These are phyloP conservation scores for Dendroctonus valens DNA, from an alignment of 1,140 invertebrate species.

Conservation along the genomic window DNA sequence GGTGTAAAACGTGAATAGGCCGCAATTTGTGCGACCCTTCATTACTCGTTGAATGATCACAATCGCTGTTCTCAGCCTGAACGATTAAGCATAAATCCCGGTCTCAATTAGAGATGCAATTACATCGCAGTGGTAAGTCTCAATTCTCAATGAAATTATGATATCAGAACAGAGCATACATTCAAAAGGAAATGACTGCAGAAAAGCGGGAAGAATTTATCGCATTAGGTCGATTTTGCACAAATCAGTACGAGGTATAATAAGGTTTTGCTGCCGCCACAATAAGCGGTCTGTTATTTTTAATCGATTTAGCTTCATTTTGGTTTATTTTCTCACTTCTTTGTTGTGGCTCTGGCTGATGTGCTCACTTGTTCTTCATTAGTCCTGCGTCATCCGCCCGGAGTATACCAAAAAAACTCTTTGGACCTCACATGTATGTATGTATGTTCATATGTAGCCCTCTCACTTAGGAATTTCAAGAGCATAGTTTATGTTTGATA, in stretches of 20 bases:
- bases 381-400: too few species aligned
- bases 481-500: too few species aligned
- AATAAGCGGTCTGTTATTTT: constrained; percentile 9
- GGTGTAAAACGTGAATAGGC: too few species aligned
- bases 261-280: background rate
- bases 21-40: too few species aligned
- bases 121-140: constrained; percentile 21
- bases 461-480: too few species aligned
- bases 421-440: too few species aligned
- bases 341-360: too few species aligned
- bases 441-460: too few species aligned
- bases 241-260: constrained; percentile 21
- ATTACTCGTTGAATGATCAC: too few species aligned
- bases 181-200: constrained; percentile 13
- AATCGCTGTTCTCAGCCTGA: background rate
- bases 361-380: too few species aligned
- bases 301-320: constrained; percentile 10
- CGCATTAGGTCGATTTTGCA: constrained; percentile 7
- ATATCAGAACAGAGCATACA: constrained; percentile 25
- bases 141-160: constrained; percentile 27
- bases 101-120: constrained; percentile 24
- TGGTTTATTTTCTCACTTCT: background rate
- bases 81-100: constrained; percentile 23
- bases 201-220: constrained; percentile 20
- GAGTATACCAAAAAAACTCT: too few species aligned